Percentiles rank a stretch among this genome's conserved stretches.
Conservation (phyloP, 2,888 invertebrate genomes). For the Leptothorax acervorum region DNA sequence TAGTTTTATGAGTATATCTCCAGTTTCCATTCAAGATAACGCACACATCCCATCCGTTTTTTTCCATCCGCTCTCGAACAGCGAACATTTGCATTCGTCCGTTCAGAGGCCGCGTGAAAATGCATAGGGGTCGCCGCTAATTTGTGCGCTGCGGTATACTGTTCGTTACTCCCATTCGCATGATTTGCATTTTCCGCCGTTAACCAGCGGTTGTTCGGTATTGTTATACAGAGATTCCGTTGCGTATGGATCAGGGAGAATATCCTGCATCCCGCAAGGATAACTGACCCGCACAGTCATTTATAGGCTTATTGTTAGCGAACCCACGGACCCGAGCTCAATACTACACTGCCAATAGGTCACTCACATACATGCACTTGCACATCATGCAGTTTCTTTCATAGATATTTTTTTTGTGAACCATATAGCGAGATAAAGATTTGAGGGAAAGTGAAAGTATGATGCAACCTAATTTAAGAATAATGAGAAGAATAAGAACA, state of each 20-base stretch:
- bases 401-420: not conserved
- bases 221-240: conserved; percentile 14
- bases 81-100: not conserved
- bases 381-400: not conserved
- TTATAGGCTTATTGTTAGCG: not conserved
- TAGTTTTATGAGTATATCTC: not conserved
- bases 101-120: not conserved
- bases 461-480: not conserved
- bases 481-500: not conserved
- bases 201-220: not conserved
- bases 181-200: conserved; percentile 40
- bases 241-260: conserved; percentile 25
- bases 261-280: not conserved
- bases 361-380: not conserved
- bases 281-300: not conserved
- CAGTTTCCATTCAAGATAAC: not conserved
- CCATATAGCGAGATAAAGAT: not conserved
- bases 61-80: not conserved
- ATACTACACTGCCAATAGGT: not conserved
- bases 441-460: not conserved
- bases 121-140: conserved; percentile 2
- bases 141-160: not conserved
- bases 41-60: not conserved
- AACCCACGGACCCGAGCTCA: not conserved
- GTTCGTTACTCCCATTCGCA: conserved; percentile 41